These are phyloP conservation scores for Mormyrops boulengeri DNA, from an alignment of 2,797 vertebrate species.

Conservation along the genomic window DNA sequence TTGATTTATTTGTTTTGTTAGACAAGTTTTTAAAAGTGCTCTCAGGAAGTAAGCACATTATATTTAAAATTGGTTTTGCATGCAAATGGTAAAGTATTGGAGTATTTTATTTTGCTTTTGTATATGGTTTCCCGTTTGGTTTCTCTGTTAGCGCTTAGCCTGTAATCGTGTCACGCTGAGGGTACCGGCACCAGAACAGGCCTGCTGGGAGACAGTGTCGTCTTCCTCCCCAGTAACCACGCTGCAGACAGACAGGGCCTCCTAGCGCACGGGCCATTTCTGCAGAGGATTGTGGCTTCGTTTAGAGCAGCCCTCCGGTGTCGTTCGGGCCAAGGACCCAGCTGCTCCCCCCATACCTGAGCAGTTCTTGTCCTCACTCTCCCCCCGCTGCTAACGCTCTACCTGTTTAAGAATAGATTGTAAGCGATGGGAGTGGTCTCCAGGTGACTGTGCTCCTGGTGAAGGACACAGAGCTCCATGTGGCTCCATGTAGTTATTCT, in stretches of 20 bases:
- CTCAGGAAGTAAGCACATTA: neutral
- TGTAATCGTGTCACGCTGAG: neutral
- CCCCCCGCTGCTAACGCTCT: neutral
- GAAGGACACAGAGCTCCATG: conserved; percentile 32
- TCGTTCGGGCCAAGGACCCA: neutral
- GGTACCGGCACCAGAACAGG: neutral
- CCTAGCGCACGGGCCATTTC: neutral
- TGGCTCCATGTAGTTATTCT: conserved; percentile 44
- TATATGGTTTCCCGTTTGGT: neutral
- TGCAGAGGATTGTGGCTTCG: neutral
- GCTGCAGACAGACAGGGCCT: neutral
- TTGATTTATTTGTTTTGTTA: conserved; percentile 11
- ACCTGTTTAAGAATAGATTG: conserved; percentile 5
- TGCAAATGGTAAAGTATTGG: neutral
- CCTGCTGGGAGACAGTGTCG: neutral
- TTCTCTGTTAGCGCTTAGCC: neutral
- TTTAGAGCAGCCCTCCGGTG: neutral
- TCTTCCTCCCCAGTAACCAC: neutral
- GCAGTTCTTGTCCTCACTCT: neutral
- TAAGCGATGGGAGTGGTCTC: conserved; percentile 2
- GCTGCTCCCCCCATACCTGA: neutral
- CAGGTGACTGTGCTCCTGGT: neutral
- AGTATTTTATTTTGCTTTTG: neutral
- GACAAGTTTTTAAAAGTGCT: neutral
- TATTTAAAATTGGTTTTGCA: neutral